Percentiles rank a stretch among this genome's conserved stretches.
Conservation (phyloP, 2,113 vertebrate genomes). For the Triplophysa rosa region DNA sequence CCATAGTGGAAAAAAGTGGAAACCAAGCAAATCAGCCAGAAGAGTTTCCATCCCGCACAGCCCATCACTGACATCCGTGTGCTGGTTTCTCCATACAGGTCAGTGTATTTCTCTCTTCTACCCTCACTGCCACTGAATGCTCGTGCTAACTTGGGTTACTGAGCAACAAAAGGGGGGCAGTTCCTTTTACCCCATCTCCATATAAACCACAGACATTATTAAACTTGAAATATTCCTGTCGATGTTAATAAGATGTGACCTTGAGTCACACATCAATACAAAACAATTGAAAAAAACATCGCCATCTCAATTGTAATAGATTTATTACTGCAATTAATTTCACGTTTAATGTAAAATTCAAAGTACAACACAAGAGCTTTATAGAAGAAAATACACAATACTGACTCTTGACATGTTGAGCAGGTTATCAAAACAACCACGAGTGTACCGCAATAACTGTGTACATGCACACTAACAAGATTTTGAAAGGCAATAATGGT, state of each 20-base stretch:
- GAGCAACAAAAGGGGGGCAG: constrained; percentile 48
- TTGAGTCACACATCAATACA: not conserved
- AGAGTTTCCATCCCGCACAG: constrained; percentile 55
- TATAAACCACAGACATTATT: too few species aligned
- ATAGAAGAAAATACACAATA: constrained; percentile 10
- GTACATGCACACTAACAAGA: constrained; percentile 37
- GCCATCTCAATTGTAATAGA: not conserved
- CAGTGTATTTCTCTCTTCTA: constrained; percentile 1
- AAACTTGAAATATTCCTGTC: too few species aligned
- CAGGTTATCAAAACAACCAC: constrained; percentile 19
- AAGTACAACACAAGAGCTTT: constrained; percentile 23
- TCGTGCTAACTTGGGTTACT: constrained; percentile 70
- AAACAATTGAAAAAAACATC: not conserved
- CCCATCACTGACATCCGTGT: constrained; percentile 64
- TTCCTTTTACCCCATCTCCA: not conserved
- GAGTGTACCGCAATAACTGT: not conserved
- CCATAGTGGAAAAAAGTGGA: constrained; percentile 58
- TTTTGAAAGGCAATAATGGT: constrained; percentile 44
- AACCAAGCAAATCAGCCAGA: constrained; percentile 61
- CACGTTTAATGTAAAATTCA: not conserved
- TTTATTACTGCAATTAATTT: constrained; percentile 8
- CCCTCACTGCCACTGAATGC: constrained; percentile 52
- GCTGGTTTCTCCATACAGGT: constrained; percentile 21
- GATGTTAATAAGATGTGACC: too few species aligned
- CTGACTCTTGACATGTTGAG: constrained; percentile 23